Conservation (phyloP, 2,888 invertebrate species). For the Drosophila borealis region DNA sequence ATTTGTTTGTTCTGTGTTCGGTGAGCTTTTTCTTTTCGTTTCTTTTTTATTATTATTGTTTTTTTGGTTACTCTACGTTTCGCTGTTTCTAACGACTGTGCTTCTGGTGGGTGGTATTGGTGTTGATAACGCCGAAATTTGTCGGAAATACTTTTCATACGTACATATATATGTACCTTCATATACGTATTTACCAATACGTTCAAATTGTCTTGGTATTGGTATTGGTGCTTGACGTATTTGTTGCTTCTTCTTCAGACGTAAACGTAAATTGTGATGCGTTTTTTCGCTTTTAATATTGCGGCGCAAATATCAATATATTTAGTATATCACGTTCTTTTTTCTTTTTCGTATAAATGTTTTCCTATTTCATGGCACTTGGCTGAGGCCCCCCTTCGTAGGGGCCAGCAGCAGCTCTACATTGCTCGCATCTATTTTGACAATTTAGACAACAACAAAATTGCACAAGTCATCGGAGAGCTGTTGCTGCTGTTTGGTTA, state of each 20-base stretch:
- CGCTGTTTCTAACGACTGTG: constrained; percentile 34
- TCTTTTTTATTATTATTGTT: constrained; percentile 18
- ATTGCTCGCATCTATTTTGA: constrained; percentile 63
- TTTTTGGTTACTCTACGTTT: constrained; percentile 24
- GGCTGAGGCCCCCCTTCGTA: constrained; percentile 62
- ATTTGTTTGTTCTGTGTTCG: constrained; percentile 53
- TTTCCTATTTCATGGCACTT: constrained; percentile 52
- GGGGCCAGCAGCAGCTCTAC: constrained; percentile 72
- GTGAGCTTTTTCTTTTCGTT: constrained; percentile 38
- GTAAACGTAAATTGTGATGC: constrained; percentile 40
- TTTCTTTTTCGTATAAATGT: constrained; percentile 12
- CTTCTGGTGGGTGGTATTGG: constrained; percentile 48
- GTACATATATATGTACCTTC: constrained; percentile 4
- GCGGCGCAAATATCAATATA: constrained; percentile 58
- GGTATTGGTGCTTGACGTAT: constrained; percentile 60
- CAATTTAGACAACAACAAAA: constrained; percentile 41
- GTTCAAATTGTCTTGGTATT: constrained; percentile 36
- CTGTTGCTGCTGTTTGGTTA: constrained; percentile 52
- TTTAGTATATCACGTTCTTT: constrained; percentile 33
- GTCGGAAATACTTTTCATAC: constrained; percentile 42
- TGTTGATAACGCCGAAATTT: constrained; percentile 60
- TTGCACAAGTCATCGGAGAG: constrained; percentile 52
- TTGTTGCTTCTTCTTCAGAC: constrained; percentile 57
- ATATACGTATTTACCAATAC: constrained; percentile 35
- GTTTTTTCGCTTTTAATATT: constrained; percentile 49